Evolutionary conservation across 2,113 vertebrate genomes (phyloP).

Genomic region (Pyrgilauda ruficollis): DNA sequence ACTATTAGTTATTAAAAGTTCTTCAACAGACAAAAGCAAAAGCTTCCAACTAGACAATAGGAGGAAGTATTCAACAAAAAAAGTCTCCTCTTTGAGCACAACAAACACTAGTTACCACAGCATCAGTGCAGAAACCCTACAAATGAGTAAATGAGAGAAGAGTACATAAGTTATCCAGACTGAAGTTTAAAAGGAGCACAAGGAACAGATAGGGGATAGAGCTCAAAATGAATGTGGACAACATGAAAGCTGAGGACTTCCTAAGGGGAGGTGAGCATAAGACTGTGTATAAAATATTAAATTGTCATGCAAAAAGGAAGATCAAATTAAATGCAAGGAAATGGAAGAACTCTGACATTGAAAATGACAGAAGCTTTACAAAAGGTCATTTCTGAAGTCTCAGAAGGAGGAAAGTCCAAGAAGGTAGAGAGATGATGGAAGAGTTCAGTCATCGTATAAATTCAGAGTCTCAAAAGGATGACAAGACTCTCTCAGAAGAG

Average conservation of each 20-base stretch:
- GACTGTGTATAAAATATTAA: background rate
- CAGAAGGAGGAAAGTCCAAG: background rate
- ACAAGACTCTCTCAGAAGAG: background rate
- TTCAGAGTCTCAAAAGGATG: background rate
- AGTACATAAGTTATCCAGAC: background rate
- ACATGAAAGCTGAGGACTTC: background rate
- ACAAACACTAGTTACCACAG: background rate
- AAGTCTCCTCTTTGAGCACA: background rate
- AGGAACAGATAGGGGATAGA: background rate
- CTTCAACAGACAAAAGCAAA: background rate
- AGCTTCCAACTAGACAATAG: background rate
- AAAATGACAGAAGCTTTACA: background rate
- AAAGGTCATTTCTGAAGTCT: background rate
- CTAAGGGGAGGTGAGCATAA: background rate
- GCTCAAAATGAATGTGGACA: background rate
- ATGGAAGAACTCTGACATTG: background rate
- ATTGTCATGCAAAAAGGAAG: background rate
- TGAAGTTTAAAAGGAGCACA: background rate
- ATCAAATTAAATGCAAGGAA: background rate
- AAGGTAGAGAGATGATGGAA: background rate
- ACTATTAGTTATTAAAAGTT: background rate
- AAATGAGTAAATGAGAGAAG: background rate
- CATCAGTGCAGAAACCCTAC: background rate
- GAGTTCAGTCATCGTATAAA: background rate
- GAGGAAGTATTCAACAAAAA: background rate